Evolutionary conservation across 1,140 invertebrate species (phyloP).

Genomic region (Drusus annulatus): DNA sequence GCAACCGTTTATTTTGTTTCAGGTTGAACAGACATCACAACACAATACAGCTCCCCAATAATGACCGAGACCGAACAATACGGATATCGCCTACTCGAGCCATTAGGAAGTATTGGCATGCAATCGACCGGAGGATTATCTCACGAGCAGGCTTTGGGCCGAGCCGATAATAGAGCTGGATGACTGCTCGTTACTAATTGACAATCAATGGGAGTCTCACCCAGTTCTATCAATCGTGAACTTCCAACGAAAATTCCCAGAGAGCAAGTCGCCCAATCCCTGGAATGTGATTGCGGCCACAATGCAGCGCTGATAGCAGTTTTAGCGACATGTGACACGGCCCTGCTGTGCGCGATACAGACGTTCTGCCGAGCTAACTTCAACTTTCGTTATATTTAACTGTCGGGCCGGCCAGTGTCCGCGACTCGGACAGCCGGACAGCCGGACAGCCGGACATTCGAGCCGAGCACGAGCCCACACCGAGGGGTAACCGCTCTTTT

Average conservation of each 20-base stretch:
- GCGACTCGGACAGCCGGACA: too few species aligned
- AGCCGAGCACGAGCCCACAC: background rate
- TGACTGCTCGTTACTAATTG: background rate
- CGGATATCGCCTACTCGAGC: background rate
- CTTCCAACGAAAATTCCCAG: background rate
- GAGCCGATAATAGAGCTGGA: slow-evolving; percentile 5
- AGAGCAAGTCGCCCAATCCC: background rate
- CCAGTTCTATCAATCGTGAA: background rate
- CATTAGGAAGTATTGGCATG: slow-evolving; percentile 22
- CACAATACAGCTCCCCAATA: background rate
- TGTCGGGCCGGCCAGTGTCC: background rate
- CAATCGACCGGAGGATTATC: background rate
- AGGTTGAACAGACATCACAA: background rate
- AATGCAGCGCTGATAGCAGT: background rate
- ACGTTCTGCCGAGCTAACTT: background rate
- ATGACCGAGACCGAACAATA: background rate
- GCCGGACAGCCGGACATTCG: background rate
- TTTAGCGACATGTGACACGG: slow-evolving; percentile 6
- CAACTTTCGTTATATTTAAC: slow-evolving; percentile 18
- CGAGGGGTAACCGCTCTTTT: background rate
- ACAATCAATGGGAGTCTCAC: background rate
- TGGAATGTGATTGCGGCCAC: background rate
- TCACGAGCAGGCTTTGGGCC: background rate
- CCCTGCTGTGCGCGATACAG: background rate
- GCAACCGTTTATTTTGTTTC: background rate